Base-by-base conservation (phyloP, 2,888 invertebrate species). In the Hypena proboscidalis region DNA sequence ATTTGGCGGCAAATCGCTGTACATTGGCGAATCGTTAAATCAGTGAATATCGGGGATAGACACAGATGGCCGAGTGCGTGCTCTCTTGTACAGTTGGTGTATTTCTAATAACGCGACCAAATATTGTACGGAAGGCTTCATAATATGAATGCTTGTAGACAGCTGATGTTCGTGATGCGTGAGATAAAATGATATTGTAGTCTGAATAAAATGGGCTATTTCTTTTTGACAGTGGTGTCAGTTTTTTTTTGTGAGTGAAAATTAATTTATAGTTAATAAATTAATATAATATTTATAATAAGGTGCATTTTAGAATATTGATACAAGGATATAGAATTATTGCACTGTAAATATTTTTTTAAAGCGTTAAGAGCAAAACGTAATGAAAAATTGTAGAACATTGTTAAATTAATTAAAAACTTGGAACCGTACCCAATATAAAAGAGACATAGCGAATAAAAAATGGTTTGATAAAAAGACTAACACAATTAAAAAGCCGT, bases 21-120 rank as follows among this genome's bases (percentile, higher is more conserved):
- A 50, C 56, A 61, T 59, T 38, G 56, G 44, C 36, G 53, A 54
- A 55, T 58, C 47, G 42, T 59, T 54, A 51, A 58, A 64, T 66
- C 61, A 64, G 54, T 40, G 44, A 35, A 49, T 56, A 46, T 43
- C 33, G 49, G 33, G 52, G 56, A 45, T 48, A 48, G 42, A 30
- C 35, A 38, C 52, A 67, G 69, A 60, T 67, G 67, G n/a, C 46
- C 47, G 30, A 43, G 9, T 36, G 20, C 38, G 43, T 10, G 34
- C 34, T 60, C 47, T 52, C 32, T 50, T 33, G 47, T 40, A 36
- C 52, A 39, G 33, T 48, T 9, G 11, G 13, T 46, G 57, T 57
- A 53, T 58, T 57, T 57, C 49, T 55, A 55, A 63, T 57, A 64
- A 52, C 37, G 6, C 42, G 19, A 44, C 34, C 39, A 50, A 36